Conservation (phyloP, 2,888 invertebrate genomes). For the Eupithecia vulgata region DNA sequence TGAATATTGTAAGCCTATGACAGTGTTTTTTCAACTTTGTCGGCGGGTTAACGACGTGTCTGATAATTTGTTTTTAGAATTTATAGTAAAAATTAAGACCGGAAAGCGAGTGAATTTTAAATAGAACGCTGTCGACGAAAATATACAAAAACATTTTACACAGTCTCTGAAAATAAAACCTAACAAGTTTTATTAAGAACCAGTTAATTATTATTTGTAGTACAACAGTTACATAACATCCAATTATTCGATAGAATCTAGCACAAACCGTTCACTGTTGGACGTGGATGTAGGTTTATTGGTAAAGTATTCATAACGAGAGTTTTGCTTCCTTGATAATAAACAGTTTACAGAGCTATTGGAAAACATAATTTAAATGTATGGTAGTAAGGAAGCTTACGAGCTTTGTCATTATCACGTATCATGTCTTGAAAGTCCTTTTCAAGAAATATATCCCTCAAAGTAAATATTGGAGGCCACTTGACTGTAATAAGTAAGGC, state of each 20-base stretch:
- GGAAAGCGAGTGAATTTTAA: not conserved
- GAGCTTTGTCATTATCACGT: not conserved
- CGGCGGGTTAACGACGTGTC: not conserved
- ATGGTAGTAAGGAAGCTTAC: not conserved
- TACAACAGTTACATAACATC: constrained; percentile 18
- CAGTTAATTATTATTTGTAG: not conserved
- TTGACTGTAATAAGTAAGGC: no score
- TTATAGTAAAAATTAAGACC: not conserved
- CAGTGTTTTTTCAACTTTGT: no score
- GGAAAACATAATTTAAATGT: not conserved
- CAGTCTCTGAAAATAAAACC: not conserved
- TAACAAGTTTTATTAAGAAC: not conserved
- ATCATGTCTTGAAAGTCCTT: not conserved
- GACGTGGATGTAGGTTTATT: not conserved
- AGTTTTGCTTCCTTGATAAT: constrained; percentile 9
- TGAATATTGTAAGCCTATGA: no score
- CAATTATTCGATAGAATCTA: constrained; percentile 20
- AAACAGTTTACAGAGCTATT: not conserved
- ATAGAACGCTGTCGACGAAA: not conserved
- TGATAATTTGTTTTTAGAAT: not conserved
- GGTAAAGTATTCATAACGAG: not conserved
- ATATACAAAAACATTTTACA: not conserved
- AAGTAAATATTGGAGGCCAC: not conserved
- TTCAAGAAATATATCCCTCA: not conserved
- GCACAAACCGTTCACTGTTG: constrained; percentile 14